These are phyloP conservation scores for Melanaphis sacchari DNA, from an alignment of 1,140 invertebrate species.

Conservation along the genomic window DNA sequence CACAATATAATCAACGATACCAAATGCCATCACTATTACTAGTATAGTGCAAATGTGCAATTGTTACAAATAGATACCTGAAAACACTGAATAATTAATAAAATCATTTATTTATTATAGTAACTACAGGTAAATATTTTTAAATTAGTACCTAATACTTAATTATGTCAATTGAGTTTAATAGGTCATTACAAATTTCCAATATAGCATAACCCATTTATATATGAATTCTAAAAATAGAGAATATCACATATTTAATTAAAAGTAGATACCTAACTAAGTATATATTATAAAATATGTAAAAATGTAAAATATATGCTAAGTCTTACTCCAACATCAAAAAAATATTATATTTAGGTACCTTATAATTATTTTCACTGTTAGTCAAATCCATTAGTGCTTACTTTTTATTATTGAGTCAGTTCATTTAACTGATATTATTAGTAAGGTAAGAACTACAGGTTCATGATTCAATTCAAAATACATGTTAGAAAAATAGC, in stretches of 20 bases:
- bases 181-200: neutral
- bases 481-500: neutral
- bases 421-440: neutral
- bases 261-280: neutral
- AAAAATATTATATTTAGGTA: neutral
- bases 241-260: neutral
- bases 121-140: neutral
- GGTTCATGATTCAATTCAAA: neutral
- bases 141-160: neutral
- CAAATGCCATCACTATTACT: constrained; percentile 22
- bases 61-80: neutral
- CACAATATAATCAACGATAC: constrained; percentile 71
- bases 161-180: neutral
- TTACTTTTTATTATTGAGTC: neutral
- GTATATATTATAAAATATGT: neutral
- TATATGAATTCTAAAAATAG: neutral
- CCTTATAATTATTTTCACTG: neutral
- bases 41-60: neutral
- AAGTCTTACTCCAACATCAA: neutral
- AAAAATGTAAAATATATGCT: neutral
- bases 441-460: neutral
- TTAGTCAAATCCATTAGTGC: neutral
- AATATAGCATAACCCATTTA: neutral
- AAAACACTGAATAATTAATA: neutral
- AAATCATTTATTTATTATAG: neutral